These are phyloP conservation scores for Mizuhopecten yessoensis DNA, from an alignment of 1,140 invertebrate species.

Conservation along the genomic window DNA sequence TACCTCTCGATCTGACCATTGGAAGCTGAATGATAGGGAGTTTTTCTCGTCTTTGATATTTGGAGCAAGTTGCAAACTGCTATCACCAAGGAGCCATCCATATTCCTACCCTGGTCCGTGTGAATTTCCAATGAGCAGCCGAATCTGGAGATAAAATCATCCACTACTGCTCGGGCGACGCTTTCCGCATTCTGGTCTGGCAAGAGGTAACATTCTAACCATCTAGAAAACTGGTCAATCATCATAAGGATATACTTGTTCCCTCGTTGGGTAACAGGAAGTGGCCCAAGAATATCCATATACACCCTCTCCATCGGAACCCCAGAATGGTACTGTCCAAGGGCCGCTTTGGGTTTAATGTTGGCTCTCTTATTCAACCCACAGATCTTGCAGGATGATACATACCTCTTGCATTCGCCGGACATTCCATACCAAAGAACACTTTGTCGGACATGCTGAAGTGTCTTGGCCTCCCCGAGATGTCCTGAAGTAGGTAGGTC, in stretches of 20 bases:
- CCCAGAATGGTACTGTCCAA: not conserved
- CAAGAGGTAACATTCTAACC: constrained; percentile 55
- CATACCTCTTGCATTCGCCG: no score
- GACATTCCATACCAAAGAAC: no score
- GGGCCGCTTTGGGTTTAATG: no score
- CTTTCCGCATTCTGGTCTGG: constrained; percentile 53
- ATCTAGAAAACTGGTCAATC: constrained; percentile 60
- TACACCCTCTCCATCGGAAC: constrained; percentile 44
- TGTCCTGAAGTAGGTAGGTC: no score
- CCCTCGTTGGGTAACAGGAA: constrained; percentile 41
- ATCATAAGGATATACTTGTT: constrained; percentile 54
- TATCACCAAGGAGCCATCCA: constrained; percentile 49
- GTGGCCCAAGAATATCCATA: constrained; percentile 47
- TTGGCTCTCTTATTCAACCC: no score
- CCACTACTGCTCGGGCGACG: constrained; percentile 28
- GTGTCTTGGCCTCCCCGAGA: no score
- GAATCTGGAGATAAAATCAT: constrained; percentile 41
- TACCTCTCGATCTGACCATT: constrained; percentile 52
- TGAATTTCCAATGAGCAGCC: constrained; percentile 42
- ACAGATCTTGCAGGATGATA: no score
- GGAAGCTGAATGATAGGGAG: constrained; percentile 41
- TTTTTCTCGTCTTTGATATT: constrained; percentile 26
- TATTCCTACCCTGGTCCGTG: constrained; percentile 52
- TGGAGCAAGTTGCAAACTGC: constrained; percentile 41
- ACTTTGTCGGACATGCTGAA: no score